Percentiles rank a stretch among this genome's conserved stretches.
These are phyloP conservation scores for Hirtodrosophila duncani DNA, from an alignment of 2,888 invertebrate species.

Conservation along the genomic window DNA sequence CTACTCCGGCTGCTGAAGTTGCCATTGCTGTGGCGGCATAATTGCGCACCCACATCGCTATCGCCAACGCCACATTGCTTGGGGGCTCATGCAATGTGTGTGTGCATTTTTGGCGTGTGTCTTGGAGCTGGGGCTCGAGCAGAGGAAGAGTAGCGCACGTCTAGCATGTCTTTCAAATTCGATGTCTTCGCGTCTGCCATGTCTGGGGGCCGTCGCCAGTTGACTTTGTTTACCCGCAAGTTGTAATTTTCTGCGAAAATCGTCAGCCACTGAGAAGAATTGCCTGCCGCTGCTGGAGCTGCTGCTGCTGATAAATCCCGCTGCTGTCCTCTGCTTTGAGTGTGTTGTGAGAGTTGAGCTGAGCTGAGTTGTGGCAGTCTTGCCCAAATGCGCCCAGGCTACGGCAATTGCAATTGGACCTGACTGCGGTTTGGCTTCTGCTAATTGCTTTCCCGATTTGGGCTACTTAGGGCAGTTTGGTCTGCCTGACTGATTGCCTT, in stretches of 20 bases:
- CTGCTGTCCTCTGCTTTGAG: slow-evolving; percentile 37
- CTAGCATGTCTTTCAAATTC: slow-evolving; percentile 6
- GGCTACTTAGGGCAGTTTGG: slow-evolving; percentile 44
- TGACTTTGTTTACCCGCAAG: slow-evolving; percentile 71
- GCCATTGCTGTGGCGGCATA: slow-evolving; percentile 69
- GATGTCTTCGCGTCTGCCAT: background rate
- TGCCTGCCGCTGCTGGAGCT: slow-evolving; percentile 47
- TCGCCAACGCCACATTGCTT: no score
- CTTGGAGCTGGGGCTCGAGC: no score
- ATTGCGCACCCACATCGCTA: slow-evolving; percentile 71
- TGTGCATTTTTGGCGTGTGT: slow-evolving; percentile 38
- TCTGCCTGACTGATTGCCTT: slow-evolving; percentile 19
- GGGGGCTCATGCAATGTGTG: no score
- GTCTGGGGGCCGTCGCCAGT: slow-evolving; percentile 35
- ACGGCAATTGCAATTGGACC: slow-evolving; percentile 53
- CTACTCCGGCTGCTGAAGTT: no score
- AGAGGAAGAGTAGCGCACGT: no score
- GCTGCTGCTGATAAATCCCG: slow-evolving; percentile 62
- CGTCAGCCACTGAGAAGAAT: slow-evolving; percentile 66
- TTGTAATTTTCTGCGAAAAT: slow-evolving; percentile 69
- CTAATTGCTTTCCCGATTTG: slow-evolving; percentile 65
- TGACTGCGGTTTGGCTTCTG: slow-evolving; percentile 40
- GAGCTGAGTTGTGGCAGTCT: background rate
- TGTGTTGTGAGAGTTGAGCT: slow-evolving; percentile 5
- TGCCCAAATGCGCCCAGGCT: slow-evolving; percentile 1